These are phyloP conservation scores for Nyleta sp. DNA, from an alignment of 2,888 invertebrate species.

Conservation along the genomic window DNA sequence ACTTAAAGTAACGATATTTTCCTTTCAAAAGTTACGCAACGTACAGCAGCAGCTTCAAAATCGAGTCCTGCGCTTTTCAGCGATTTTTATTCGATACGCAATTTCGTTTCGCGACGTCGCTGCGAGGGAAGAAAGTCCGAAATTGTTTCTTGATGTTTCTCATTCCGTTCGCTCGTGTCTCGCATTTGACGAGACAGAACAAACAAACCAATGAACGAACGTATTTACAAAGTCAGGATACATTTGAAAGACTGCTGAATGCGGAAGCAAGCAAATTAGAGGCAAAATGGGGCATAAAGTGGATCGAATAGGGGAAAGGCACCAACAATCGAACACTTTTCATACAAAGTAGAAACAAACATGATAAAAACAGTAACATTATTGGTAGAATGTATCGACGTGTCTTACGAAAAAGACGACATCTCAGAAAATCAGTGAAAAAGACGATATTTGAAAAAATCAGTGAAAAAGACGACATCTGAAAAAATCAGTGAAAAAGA, in stretches of 20 bases:
- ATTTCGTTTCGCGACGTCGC: not conserved
- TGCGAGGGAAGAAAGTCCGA: slow-evolving; percentile 10
- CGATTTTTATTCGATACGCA: not conserved
- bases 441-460: too few relatives aligned
- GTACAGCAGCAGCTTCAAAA: too few relatives aligned
- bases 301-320: not conserved
- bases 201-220: not conserved
- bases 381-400: too few relatives aligned
- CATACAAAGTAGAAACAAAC: slow-evolving; percentile 9
- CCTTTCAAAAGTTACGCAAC: too few relatives aligned
- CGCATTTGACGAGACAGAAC: not conserved
- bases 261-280: slow-evolving; percentile 8
- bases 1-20: too few relatives aligned
- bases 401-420: too few relatives aligned
- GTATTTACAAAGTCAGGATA: not conserved
- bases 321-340: too few relatives aligned
- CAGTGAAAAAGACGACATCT: too few relatives aligned
- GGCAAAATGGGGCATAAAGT: slow-evolving; percentile 9
- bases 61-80: slow-evolving; percentile 1
- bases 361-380: too few relatives aligned
- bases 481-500: too few relatives aligned
- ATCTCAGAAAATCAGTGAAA: too few relatives aligned
- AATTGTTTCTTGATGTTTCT: slow-evolving; percentile 1
- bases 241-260: slow-evolving; percentile 5
- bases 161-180: not conserved